Evolutionary conservation across 2,113 vertebrate genomes (phyloP).

Genomic region (Recurvirostra avosetta): DNA sequence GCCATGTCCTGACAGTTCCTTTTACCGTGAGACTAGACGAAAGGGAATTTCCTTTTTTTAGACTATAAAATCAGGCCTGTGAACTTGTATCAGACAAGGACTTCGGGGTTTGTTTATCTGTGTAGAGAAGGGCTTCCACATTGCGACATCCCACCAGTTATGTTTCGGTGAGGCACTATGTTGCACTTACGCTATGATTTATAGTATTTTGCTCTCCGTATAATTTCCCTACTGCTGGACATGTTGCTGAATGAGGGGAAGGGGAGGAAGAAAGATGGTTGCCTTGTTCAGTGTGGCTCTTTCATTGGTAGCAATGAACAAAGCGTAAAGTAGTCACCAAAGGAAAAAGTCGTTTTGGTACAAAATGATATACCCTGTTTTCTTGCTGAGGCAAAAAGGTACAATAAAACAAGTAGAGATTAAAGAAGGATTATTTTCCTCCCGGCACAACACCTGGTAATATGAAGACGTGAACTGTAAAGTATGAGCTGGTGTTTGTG

Average conservation of each 20-base stretch:
- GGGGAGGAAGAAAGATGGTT: background rate
- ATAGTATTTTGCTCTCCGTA: background rate
- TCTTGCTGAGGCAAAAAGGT: background rate
- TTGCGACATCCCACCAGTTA: accelerated
- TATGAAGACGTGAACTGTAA: background rate
- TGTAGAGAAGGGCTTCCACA: background rate
- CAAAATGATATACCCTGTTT: background rate
- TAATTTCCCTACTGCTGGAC: background rate
- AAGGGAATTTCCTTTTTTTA: background rate
- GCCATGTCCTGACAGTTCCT: background rate
- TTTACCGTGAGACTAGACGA: background rate
- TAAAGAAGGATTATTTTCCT: background rate
- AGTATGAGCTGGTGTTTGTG: background rate
- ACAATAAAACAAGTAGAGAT: background rate
- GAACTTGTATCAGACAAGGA: background rate
- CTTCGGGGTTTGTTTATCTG: background rate
- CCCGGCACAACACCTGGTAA: background rate
- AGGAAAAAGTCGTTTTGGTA: background rate
- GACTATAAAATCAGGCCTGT: background rate
- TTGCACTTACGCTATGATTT: accelerated
- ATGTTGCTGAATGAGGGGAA: background rate
- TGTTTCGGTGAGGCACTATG: accelerated
- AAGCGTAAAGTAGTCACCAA: background rate
- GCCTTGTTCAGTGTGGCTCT: background rate
- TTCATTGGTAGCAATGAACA: background rate